Base-by-base conservation (phyloP, 2,888 invertebrate genomes). In the Ophion costatus region DNA sequence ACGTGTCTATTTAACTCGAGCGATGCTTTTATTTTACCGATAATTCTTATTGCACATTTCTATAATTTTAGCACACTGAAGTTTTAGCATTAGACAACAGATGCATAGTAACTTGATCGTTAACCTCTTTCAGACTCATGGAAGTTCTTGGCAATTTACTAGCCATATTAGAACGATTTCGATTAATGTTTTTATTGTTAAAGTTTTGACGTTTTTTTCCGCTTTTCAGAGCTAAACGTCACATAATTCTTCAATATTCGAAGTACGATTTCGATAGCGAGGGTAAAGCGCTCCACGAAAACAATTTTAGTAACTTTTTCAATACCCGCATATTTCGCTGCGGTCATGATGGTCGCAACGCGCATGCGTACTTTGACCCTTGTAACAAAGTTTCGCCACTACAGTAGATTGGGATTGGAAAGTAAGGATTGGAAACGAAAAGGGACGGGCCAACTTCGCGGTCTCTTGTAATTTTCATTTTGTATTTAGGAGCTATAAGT, bases 41-140 rank as follows among this genome's bases (percentile, higher is more conserved):
- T 17, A 51, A 63, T 63, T 63, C 29, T 20, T n/a, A 67, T 20
- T 67, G 33, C 7, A 9, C n/a, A 5, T 4, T 4, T 17, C 4
- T 51, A 45, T 14, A 45, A 45, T 51, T 51, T 51, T 5, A 51
- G 14, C 5, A 17, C 14, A 17, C 11, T 51, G 0, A 5, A 17
- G 14, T 17, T 17, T 51, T 17, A 51, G 5, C 17, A 51, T 2
- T 51, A 2, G 51, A 51, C 17, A 51, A 51, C 11, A 51, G 11
- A 51, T 51, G 51, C 14, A 51, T 14, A 17, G 51, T 51, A 51
- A 64, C 63, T 66, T 69, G 66, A 63, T 71, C 29, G 20, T 77
- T 84, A 76, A 91, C 91, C 90, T 91, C 88, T 82, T 91, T 91
- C 20, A 90, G 87, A 81, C 86, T 87, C 88, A 91, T 89, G 59